These are phyloP conservation scores for Euzophera pinguis DNA, from an alignment of 2,888 invertebrate species.

Conservation along the genomic window DNA sequence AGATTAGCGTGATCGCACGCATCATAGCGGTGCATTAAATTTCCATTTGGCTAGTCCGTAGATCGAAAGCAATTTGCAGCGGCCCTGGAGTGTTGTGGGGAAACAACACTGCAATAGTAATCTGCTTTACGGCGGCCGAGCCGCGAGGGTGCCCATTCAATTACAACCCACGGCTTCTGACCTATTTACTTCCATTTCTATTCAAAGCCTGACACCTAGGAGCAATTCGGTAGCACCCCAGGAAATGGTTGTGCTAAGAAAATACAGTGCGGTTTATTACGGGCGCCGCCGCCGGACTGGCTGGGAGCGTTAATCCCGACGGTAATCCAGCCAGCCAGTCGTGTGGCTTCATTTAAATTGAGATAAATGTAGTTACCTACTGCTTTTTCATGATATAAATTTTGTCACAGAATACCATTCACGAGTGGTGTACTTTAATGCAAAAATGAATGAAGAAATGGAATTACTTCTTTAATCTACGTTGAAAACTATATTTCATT, in stretches of 20 bases:
- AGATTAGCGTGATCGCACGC: conserved; percentile 24
- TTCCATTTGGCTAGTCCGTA: conserved; percentile 35
- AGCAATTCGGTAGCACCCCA: conserved; percentile 21
- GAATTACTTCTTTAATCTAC: no score
- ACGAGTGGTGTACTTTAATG: no score
- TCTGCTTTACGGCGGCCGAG: conserved; percentile 32
- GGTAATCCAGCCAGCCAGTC: neutral
- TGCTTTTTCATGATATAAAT: neutral
- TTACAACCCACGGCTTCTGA: conserved; percentile 47
- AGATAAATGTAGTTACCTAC: neutral
- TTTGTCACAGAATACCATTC: neutral
- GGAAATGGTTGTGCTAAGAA: neutral
- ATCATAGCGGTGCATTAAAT: conserved; percentile 34
- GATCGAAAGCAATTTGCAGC: conserved; percentile 37
- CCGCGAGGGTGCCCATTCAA: conserved; percentile 47
- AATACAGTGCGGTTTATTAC: conserved; percentile 1
- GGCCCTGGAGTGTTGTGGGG: conserved; percentile 11
- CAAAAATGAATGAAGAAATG: no score
- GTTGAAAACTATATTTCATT: no score
- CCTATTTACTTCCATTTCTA: conserved; percentile 53
- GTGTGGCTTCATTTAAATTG: conserved; percentile 5
- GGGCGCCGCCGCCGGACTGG: neutral
- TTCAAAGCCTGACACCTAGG: conserved; percentile 34
- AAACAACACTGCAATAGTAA: conserved; percentile 27
- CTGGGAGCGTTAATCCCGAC: neutral